Evolutionary conservation across 2,888 invertebrate species (phyloP), one percentile per base, ranked within the genome.

Genomic region (Eurytoma adleriae): DNA sequence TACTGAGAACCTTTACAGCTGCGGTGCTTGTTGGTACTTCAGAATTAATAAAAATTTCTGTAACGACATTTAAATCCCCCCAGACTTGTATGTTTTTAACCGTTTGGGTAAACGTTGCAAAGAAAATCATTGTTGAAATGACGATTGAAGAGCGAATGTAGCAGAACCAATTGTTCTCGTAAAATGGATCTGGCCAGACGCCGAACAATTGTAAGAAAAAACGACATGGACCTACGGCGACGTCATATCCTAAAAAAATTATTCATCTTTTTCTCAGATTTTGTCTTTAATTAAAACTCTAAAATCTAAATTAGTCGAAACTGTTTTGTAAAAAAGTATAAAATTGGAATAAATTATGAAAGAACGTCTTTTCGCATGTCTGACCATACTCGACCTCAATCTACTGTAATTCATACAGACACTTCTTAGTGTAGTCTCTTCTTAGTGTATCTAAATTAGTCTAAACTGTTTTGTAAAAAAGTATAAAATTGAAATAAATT

Each of bases 11-110:
- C 73, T 87, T 87, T 64, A 85, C 57, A 7, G 84, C 50, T 0
- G 85, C 84, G 12, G 83, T 85, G 0, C 81, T 82, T 7, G 83
- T 69, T 0, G 86, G 84, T 7, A 86, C 80, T 48, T 85, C 84
- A 12, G 85, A 84, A 18, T 62, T 80, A 24, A 83, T 82, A 4
- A 86, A 78, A 70, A 84, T 85, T 20, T 85, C 85, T 10, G 84
- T 84, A 0, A 84, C 78, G 56, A 78, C 64, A 24, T 85, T 83
- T 2, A 86, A 27, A 59, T 87, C 73, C 0, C 84, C 85, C 85
- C 84, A 85, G 50, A 85, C 79, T 27, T 84, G 79, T 1, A 82
- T 50, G 7, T 85, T 67, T 56, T 85, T 84, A 13, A 69, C 81
- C 5, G 80, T 72, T 62, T 86, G 86, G 0, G 87, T 86, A 14